Evolutionary conservation across 2,888 invertebrate genomes (phyloP), one percentile per base, ranked within the genome.

Genomic region (Eurois occulta): DNA sequence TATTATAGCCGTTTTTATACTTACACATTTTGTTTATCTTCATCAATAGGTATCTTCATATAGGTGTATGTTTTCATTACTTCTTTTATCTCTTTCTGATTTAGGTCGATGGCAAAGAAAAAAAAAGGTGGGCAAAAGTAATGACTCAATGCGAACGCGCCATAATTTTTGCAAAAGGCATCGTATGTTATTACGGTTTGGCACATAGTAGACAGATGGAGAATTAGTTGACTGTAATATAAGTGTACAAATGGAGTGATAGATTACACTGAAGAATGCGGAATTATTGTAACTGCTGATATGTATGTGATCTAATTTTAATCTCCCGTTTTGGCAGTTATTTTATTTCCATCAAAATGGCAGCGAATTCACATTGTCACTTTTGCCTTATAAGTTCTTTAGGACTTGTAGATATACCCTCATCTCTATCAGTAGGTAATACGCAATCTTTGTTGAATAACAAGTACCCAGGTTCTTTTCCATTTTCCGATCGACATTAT

Each of bases 401-500:
- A 3, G n/a, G 5, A 32, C 11, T 66, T 32, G 35, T 10, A 35
- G 21, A 10, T 32, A 21, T 41, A 78, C 28, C 21, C 38, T 48
- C 3, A 41, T 16, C 18, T 58, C 38, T 41, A 43, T 32, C 48
- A 13, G 32, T 32, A 38, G n/a, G 11, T 32, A 32, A 60, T 55
- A 46, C 28, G 52, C 28, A 52, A 66, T 48, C 18, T 58, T 41
- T 60, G 24, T 38, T 43, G 43, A 67, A 67, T 78, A 74, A 60
- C 16, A 67, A 74, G 16, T 48, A 35, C 6, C 21, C n/a, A 18
- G 58, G 28, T 41, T 46, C 38, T 72, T 65, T 58, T 46, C 16
- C 8, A 28, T 73, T 65, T 75, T 41, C 70, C 52, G 28, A 46
- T 55, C 21, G 68, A 68, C 32, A n/a, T 64, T 66, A 64, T 58